Evolutionary conservation across 2,888 invertebrate genomes (phyloP).

Genomic region (Erebia aethiops): DNA sequence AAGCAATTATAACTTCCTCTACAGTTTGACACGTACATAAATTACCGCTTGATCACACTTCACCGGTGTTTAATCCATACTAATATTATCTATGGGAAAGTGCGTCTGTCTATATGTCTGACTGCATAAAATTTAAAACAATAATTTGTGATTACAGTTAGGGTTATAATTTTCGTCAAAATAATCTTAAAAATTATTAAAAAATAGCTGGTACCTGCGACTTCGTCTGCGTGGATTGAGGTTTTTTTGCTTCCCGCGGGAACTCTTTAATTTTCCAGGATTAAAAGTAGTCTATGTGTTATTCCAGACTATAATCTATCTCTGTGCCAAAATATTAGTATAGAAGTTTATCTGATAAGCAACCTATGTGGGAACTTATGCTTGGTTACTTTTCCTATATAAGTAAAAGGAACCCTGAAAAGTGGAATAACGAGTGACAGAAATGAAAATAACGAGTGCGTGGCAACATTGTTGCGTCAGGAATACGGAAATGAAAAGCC

Average conservation of each 20-base stretch:
- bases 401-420: conserved; percentile 3
- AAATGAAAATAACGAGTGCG: conserved; percentile 30
- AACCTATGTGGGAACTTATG: background rate
- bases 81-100: background rate
- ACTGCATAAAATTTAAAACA: too few relatives aligned
- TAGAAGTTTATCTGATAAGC: too few relatives aligned
- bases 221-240: too few relatives aligned
- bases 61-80: background rate
- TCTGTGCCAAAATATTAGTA: too few relatives aligned
- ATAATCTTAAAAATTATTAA: too few relatives aligned
- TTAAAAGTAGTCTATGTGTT: too few relatives aligned
- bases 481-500: conserved; percentile 54
- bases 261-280: too few relatives aligned
- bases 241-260: too few relatives aligned
- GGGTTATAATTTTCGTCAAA: too few relatives aligned
- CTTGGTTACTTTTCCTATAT: background rate
- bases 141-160: too few relatives aligned
- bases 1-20: conserved; percentile 49
- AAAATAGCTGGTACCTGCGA: too few relatives aligned
- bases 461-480: conserved; percentile 38
- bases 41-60: conserved; percentile 40
- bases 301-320: too few relatives aligned
- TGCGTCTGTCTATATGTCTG: background rate
- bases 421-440: conserved; percentile 26
- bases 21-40: conserved; percentile 45